Evolutionary conservation across 1,140 invertebrate genomes (phyloP).

Genomic region (Orchestia grillus): DNA sequence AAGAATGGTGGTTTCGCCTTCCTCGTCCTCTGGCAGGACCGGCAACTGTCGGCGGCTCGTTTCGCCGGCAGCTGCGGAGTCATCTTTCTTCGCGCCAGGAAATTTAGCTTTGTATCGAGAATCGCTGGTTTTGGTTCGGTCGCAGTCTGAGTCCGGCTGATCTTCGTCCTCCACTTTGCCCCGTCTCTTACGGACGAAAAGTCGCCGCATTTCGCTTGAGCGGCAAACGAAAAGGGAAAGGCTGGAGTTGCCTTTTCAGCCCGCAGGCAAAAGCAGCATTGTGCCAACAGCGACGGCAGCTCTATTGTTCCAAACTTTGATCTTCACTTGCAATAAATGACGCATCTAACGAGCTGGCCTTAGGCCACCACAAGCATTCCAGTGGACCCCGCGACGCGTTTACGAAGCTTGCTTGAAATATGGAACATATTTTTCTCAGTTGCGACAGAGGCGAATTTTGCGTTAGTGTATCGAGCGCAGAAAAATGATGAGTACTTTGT

Average conservation of each 20-base stretch:
- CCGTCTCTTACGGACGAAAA: slow-evolving; percentile 61
- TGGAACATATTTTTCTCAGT: neutral
- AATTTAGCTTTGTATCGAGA: neutral
- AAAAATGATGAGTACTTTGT: neutral
- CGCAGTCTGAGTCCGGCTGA: slow-evolving; percentile 36
- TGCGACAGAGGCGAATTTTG: neutral
- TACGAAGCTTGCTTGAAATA: neutral
- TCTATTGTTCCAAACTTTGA: slow-evolving; percentile 39
- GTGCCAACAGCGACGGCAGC: slow-evolving; percentile 13
- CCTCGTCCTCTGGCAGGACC: slow-evolving; percentile 28
- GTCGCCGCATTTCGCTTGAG: slow-evolving; percentile 59
- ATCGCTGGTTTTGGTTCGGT: slow-evolving; percentile 41
- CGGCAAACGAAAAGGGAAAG: neutral
- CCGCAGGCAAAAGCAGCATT: slow-evolving; percentile 57
- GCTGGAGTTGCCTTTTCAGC: slow-evolving; percentile 56
- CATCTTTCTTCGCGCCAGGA: slow-evolving; percentile 30
- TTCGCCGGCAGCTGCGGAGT: slow-evolving; percentile 51
- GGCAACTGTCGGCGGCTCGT: neutral
- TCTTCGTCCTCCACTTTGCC: slow-evolving; percentile 61
- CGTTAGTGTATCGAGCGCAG: neutral
- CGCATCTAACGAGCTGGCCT: slow-evolving; percentile 15
- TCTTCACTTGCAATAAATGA: slow-evolving; percentile 6
- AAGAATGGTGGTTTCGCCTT: slow-evolving; percentile 33
- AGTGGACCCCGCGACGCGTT: neutral
- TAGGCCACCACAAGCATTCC: slow-evolving; percentile 10